phyloP scores from a whole-genome alignment of 2,888 invertebrate species.

The Tachystola acroxantha region DNA sequence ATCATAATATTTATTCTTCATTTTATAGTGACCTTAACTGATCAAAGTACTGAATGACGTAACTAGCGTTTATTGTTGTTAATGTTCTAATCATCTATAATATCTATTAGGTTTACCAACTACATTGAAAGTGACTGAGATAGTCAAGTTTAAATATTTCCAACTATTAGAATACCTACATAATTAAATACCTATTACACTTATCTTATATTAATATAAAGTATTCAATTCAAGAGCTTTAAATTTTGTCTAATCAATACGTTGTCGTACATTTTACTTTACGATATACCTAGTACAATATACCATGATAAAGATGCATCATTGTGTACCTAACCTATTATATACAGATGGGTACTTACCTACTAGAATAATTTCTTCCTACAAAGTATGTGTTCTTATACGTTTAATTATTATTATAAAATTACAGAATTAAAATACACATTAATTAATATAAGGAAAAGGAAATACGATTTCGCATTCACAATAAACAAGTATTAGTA shows the following conservation, averaged over 20 bases:
- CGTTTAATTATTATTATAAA: too few relatives aligned
- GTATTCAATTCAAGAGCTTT: slow-evolving; percentile 51
- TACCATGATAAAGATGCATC: too few relatives aligned
- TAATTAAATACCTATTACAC: slow-evolving; percentile 11
- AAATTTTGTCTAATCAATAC: slow-evolving; percentile 31
- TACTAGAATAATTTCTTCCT: too few relatives aligned
- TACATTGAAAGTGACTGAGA: neutral
- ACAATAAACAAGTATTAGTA: neutral
- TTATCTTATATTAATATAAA: slow-evolving; percentile 31
- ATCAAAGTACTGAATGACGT: slow-evolving; percentile 75
- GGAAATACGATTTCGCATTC: neutral
- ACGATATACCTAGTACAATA: neutral
- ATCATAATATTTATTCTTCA: slow-evolving; percentile 78
- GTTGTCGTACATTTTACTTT: neutral
- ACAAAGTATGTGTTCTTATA: too few relatives aligned
- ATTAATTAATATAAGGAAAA: neutral
- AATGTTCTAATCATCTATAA: slow-evolving; percentile 31
- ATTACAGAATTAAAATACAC: neutral
- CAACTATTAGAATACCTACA: slow-evolving; percentile 4
- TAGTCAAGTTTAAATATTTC: slow-evolving; percentile 1
- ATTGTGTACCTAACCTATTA: too few relatives aligned
- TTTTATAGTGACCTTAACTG: slow-evolving; percentile 74
- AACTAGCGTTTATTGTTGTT: slow-evolving; percentile 56
- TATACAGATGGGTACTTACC: too few relatives aligned
- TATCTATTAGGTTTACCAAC: slow-evolving; percentile 4